phyloP scores from a whole-genome alignment of 2,113 vertebrate species.

The Phyllostomus discolor region DNA sequence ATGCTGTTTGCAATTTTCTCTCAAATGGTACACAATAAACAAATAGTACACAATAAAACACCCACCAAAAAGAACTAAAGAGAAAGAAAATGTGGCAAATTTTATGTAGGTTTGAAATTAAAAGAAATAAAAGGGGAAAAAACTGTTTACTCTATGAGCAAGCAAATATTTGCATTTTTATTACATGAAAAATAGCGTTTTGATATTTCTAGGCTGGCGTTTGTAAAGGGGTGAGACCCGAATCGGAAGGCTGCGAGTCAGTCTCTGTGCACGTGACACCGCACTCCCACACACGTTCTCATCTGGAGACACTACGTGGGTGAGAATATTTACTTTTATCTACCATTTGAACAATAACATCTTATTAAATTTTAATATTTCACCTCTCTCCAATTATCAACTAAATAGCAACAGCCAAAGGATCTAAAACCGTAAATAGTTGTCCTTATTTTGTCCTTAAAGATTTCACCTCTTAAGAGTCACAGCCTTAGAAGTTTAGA shows the following conservation, averaged over 20 bases:
- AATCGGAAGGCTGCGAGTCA: background rate
- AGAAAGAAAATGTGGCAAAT: background rate
- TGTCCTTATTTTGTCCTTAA: conserved; percentile 78
- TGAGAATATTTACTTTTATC: conserved; percentile 39
- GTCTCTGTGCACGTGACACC: background rate
- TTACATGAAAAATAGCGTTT: background rate
- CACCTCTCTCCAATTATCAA: conserved; percentile 39
- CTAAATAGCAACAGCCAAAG: conserved; percentile 9
- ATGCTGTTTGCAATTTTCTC: background rate
- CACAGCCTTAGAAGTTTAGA: conserved; percentile 68
- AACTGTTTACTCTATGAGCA: background rate
- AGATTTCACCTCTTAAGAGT: conserved; percentile 79
- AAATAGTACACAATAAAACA: background rate
- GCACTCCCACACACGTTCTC: background rate
- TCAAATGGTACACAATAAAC: background rate
- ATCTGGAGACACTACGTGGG: background rate
- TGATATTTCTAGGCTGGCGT: background rate
- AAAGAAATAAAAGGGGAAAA: background rate
- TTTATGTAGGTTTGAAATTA: conserved; percentile 1
- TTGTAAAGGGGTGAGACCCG: background rate
- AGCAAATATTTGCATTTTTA: conserved; percentile 15
- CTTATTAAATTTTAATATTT: conserved; percentile 16
- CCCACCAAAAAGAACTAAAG: background rate
- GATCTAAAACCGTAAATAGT: conserved; percentile 47
- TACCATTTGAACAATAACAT: background rate